Base-by-base conservation (phyloP, 2,797 vertebrate species). In the Lacerta bilineata region DNA sequence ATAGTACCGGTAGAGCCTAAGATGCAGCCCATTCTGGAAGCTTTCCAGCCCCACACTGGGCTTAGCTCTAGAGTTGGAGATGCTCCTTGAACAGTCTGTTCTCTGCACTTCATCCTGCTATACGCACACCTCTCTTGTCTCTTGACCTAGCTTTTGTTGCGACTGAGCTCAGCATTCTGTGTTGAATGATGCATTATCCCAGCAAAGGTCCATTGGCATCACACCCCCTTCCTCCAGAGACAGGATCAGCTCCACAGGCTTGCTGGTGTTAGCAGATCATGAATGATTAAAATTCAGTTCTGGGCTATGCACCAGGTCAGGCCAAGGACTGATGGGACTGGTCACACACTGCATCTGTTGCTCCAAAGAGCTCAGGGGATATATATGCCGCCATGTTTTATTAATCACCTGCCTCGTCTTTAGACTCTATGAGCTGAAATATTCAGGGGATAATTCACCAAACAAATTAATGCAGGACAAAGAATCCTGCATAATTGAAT, bases 271-370 rank as follows among this genome's bases (percentile, higher is more conserved):
- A 81, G 41, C 59, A 80, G 77, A 75, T 80, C 50, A 80, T 74
- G 64, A 89, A 89, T 89, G 43, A 80, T 89, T 85, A 85, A 80
- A 89, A 89, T 75, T 78, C 83, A 85, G 68, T 66, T 89, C 59
- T 75, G 83, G 79, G 88, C 83, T 80, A 61, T 80, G 69, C 77
- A 89, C 69, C 69, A 85, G 55, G 77, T 85, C 83, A 80, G 88
- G 41, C n/a, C n/a, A 75, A 81, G 39, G 69, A 74, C 79, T 87
- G 86, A 46, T 81, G 83, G 71, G 77, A 68, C 71, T 39, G 27
- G 83, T 76, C 84, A 85, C 46, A 85, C 11, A 0, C 10, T 25
- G 25, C 83, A 75, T 64, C 43, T 85, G 69, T 80, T 85, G 59
- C 72, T 74, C 41, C 39, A 2, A 46, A 80, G n/a, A 80, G 25